Base-by-base conservation (phyloP, 2,797 vertebrate species). In the Acipenser transmontanus region DNA sequence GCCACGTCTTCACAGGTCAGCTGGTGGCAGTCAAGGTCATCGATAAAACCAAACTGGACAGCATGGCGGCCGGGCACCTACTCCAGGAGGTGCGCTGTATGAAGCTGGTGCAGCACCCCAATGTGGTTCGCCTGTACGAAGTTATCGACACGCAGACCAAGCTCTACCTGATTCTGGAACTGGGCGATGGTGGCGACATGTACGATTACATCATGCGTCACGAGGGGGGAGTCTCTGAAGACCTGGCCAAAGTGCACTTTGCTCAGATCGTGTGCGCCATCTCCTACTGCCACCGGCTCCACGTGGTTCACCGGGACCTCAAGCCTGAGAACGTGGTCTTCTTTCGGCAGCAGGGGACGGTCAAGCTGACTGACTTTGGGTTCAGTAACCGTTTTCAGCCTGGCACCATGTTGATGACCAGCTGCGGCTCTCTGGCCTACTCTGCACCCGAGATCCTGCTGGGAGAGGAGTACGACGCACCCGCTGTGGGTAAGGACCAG, bases 321-420 rank as follows among this genome's bases (percentile, higher is more conserved):
- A 95, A 95, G 80, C 93, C 93, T 0, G 93, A 95, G 87, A 95
- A 95, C 0, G 93, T 95, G 52, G 92, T 95, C 61, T 94, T 95
- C 86, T 94, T 94, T 78, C 89, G 85, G 6, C 89, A 92, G 77
- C 93, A 93, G 69, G 92, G 91, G 0, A 81, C 92, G 0, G 93
- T 94, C 71, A 95, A 95, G 78, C 87, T 95, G 49, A 94, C 93
- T 0, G 93, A 95, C 81, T 95, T 95, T 0, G 93, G 93, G 51
- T 94, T 95, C 82, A 94, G 93, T 80, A 94, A 93, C 81, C 84
- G 81, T 68, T 95, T 94, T 79, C 87, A 94, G 59, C 93, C 93
- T 0, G 93, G 93, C 63, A 91, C 85, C 61, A 92, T 93, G 92
- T 81, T 95, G 70, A 91, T 90, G 70, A 95, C 93, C 54, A 94